Conservation (phyloP, 2,888 invertebrate species). For the Pachydiplax longipennis region DNA sequence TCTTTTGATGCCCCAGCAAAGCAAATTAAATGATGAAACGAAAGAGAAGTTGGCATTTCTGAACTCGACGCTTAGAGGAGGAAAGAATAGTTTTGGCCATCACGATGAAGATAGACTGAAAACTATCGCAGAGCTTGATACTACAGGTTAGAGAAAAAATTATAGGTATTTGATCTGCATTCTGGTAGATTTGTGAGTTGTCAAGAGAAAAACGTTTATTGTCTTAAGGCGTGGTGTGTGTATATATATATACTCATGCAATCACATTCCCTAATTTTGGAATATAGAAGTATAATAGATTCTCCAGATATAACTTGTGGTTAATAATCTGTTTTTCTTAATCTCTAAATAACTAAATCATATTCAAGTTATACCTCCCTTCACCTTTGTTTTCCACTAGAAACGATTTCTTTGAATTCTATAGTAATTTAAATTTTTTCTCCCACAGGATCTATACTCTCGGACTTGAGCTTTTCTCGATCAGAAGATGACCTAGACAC, state of each 20-base stretch:
- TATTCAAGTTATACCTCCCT: too few species aligned
- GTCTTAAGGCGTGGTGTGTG: too few species aligned
- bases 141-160: slow-evolving; percentile 68
- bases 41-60: slow-evolving; percentile 82
- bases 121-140: slow-evolving; percentile 68
- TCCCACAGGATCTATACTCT: slow-evolving; percentile 70
- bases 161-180: not conserved
- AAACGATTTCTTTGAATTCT: too few species aligned
- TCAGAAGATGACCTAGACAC: slow-evolving; percentile 83
- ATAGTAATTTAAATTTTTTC: too few species aligned
- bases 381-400: too few species aligned
- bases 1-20: slow-evolving; percentile 73
- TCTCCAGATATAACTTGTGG: too few species aligned
- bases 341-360: not conserved
- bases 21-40: slow-evolving; percentile 79
- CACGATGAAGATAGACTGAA: slow-evolving; percentile 52
- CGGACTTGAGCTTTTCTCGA: slow-evolving; percentile 82
- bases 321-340: not conserved
- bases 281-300: too few species aligned
- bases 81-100: slow-evolving; percentile 52
- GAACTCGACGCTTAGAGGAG: slow-evolving; percentile 68
- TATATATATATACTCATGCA: too few species aligned
- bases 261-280: too few species aligned
- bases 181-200: not conserved
- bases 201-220: not conserved